Percentiles rank a stretch among this genome's conserved stretches.
Conservation (phyloP, 2,888 invertebrate genomes). For the Tachina grossa region DNA sequence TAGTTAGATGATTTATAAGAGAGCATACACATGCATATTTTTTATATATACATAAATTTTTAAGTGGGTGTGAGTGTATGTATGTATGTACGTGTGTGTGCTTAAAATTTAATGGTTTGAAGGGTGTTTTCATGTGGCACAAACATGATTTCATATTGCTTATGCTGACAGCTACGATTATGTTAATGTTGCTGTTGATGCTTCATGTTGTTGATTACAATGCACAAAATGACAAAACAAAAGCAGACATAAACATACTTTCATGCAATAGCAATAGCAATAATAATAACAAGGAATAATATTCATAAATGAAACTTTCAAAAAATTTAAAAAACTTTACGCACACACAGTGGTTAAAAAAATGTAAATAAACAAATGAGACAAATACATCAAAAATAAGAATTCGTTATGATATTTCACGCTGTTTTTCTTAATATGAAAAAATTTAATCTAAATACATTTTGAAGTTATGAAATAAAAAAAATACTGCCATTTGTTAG, state of each 20-base stretch:
- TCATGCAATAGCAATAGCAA: neutral
- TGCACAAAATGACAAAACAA: slow-evolving; percentile 44
- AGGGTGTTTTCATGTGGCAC: slow-evolving; percentile 65
- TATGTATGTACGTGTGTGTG: slow-evolving; percentile 4
- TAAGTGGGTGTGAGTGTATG: neutral
- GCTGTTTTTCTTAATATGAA: neutral
- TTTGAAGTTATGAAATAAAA: neutral
- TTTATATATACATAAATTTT: neutral
- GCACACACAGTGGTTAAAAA: neutral
- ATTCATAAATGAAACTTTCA: slow-evolving; percentile 4
- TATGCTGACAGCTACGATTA: slow-evolving; percentile 66
- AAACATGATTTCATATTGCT: slow-evolving; percentile 67
- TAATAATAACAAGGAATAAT: slow-evolving; percentile 23
- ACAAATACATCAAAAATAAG: slow-evolving; percentile 29
- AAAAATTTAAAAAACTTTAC: slow-evolving; percentile 8
- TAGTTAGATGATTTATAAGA: slow-evolving; percentile 3
- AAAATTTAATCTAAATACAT: neutral
- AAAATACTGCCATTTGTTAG: neutral
- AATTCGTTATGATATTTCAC: neutral
- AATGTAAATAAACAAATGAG: neutral
- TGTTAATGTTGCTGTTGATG: slow-evolving; percentile 65
- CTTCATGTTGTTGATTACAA: slow-evolving; percentile 65
- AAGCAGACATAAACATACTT: neutral
- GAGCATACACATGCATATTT: neutral
- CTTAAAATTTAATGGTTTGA: slow-evolving; percentile 49